Evolutionary conservation across 2,888 invertebrate species (phyloP).

Genomic region (Apamea sordens): DNA sequence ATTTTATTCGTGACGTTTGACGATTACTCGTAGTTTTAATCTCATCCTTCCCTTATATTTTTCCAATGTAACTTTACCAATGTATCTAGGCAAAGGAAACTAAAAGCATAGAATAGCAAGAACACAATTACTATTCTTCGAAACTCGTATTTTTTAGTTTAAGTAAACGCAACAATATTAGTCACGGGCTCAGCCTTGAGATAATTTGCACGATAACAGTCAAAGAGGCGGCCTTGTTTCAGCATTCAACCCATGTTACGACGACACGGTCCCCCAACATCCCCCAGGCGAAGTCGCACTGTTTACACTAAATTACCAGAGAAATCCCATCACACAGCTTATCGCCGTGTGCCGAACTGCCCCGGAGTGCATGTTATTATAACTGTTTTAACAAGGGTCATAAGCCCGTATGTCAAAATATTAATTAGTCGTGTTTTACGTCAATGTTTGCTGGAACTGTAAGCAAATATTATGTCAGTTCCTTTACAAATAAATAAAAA

Average conservation of each 20-base stretch:
- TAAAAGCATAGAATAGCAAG: not conserved
- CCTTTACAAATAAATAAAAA: too few relatives aligned
- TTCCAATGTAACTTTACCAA: not conserved
- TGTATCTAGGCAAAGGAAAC: not conserved
- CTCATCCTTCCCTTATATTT: not conserved
- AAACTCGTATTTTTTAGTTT: conserved; percentile 15
- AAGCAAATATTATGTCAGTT: not conserved
- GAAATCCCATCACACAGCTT: conserved; percentile 60
- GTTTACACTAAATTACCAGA: conserved; percentile 77
- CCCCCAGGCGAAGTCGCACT: conserved; percentile 70
- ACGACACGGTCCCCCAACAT: conserved; percentile 73
- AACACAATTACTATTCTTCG: not conserved
- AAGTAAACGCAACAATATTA: conserved; percentile 53
- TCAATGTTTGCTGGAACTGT: conserved; percentile 14
- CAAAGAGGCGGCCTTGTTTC: conserved; percentile 73
- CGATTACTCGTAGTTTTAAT: not conserved
- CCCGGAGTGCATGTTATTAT: conserved; percentile 39
- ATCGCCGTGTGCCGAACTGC: conserved; percentile 55
- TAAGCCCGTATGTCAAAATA: conserved; percentile 31
- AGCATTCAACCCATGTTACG: conserved; percentile 75
- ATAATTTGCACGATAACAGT: conserved; percentile 77
- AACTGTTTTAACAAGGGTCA: conserved; percentile 42
- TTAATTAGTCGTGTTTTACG: conserved; percentile 28
- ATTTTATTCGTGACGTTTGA: not conserved
- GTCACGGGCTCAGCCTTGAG: conserved; percentile 67